Conservation (phyloP, 2,113 vertebrate species). For the Mus pahari region DNA sequence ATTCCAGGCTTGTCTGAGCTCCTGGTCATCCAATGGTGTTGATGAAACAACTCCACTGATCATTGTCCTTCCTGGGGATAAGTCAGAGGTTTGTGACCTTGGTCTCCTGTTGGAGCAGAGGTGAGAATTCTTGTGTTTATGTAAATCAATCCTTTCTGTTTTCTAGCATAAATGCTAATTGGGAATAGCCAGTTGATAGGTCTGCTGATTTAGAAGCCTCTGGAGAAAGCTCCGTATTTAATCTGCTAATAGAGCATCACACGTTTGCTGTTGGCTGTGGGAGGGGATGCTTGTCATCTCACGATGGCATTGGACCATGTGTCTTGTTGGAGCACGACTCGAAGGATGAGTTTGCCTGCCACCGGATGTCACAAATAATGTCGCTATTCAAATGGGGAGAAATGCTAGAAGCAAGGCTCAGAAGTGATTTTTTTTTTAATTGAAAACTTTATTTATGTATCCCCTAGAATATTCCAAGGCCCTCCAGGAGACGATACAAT, state of each 20-base stretch:
- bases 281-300: neutral
- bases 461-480: conserved; percentile 51
- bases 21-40: accelerated
- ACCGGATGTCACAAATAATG: conserved; percentile 68
- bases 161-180: conserved; percentile 39
- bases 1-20: neutral
- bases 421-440: conserved; percentile 55
- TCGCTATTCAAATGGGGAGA: conserved; percentile 36
- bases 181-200: conserved; percentile 43
- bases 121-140: conserved; percentile 18
- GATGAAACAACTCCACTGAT: neutral
- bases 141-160: neutral
- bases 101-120: neutral
- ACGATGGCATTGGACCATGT: neutral
- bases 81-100: neutral
- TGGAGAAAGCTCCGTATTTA: conserved; percentile 67
- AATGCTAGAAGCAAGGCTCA: neutral
- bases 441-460: conserved; percentile 65
- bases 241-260: conserved; percentile 33
- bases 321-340: conserved; percentile 59
- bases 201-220: conserved; percentile 48
- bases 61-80: neutral
- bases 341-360: neutral
- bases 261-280: neutral
- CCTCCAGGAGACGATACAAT: conserved; percentile 45